These are phyloP conservation scores for Echinometra lucunter DNA, from an alignment of 53 echinoderm and acorn worm genomes.

Conservation along the genomic window DNA sequence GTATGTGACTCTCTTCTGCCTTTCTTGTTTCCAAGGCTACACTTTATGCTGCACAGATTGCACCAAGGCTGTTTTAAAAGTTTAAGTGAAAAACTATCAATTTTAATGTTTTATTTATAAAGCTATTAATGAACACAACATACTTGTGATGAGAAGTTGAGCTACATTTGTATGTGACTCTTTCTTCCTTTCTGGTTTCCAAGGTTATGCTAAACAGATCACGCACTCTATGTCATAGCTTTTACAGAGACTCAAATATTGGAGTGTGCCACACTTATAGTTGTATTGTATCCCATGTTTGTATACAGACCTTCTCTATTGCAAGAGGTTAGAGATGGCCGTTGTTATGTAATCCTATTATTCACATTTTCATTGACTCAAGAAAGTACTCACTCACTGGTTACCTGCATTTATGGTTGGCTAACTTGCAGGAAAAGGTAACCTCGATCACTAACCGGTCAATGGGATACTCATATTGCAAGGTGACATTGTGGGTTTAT, in stretches of 20 bases:
- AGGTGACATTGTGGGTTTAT: not conserved
- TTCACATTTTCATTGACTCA: not conserved
- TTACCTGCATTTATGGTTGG: not conserved
- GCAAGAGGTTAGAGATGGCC: not conserved
- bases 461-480: not conserved
- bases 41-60: too few relatives aligned
- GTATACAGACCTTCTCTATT: not conserved
- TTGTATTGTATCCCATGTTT: not conserved
- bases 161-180: not conserved
- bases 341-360: conserved; percentile 19
- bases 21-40: too few relatives aligned
- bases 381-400: not conserved
- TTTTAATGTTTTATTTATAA: too few relatives aligned
- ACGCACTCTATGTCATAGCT: not conserved
- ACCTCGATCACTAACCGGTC: too few relatives aligned
- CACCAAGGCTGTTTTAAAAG: too few relatives aligned
- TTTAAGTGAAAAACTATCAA: too few relatives aligned
- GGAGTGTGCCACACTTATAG: not conserved
- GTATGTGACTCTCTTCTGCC: too few relatives aligned
- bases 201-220: not conserved
- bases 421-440: not conserved
- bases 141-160: too few relatives aligned
- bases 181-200: not conserved
- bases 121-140: too few relatives aligned
- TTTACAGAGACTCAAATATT: not conserved